Evolutionary conservation across 2,797 vertebrate species (phyloP), one percentile per base, ranked within the genome.

Genomic region (Sebastes hubbsi): DNA sequence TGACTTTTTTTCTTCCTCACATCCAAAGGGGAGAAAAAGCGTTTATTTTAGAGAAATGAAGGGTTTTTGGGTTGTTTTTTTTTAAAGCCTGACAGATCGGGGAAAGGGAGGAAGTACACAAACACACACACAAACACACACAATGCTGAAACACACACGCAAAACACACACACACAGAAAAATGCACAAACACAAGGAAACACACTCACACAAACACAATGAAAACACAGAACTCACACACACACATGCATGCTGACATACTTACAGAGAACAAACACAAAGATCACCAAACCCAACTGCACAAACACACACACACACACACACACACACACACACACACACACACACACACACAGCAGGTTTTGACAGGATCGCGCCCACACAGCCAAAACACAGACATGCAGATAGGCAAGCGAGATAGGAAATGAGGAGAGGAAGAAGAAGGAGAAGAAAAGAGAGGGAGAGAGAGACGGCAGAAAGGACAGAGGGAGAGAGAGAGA

Each of bases 351-450:
- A 59, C 54, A 25, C 71, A 91, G 83, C 89, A 87, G 89, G 83
- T 91, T 92, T 87, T 93, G 93, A 93, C 91, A 92, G 87, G 72
- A 90, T 87, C 59, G 60, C 88, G 75, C 92, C 94, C 91, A 94
- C 93, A 92, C 90, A 91, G 81, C 76, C 90, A 92, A 92, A 93
- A 93, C 91, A 92, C 90, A 93, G 93, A 92, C 91, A 90, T 86
- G 87, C 87, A 91, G 90, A 93, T 85, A 89, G 82, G 83, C 86
- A 91, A 92, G 78, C 87, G n/a, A n/a, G n/a, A n/a, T n/a, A n/a
- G 42, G 80, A 76, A 67, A 59, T 2, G 72, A 81, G 30, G 73
- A 68, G 32, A 60, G 60, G 64, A 59, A 70, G 34, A 67, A 87
- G 52, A 62, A 38, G 38, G 38, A 29, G 14, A 72, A 56, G 63